Conservation (phyloP, 2,797 vertebrate genomes). For the Enteromius viviparus region DNA sequence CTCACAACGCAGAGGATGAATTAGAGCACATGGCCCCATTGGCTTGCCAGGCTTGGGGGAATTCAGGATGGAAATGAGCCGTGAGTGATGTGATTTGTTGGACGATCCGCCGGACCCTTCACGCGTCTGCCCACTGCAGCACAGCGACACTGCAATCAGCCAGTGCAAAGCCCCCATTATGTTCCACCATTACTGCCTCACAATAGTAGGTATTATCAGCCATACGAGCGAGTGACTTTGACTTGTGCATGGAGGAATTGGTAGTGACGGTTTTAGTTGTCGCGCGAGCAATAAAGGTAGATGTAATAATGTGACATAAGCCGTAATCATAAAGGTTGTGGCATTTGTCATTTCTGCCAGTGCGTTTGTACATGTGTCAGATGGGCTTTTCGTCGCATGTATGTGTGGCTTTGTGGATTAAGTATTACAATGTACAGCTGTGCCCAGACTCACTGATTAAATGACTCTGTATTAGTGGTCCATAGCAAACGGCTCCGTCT, state of each 20-base stretch:
- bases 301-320: conserved; percentile 41
- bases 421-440: conserved; percentile 51
- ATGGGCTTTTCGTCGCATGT: neutral
- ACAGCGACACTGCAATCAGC: conserved; percentile 58
- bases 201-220: conserved; percentile 58
- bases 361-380: conserved; percentile 20
- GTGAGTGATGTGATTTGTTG: conserved; percentile 73
- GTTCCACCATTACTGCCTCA: conserved; percentile 46
- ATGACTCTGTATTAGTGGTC: conserved; percentile 50
- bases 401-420: conserved; percentile 18
- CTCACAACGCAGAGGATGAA: conserved; percentile 66
- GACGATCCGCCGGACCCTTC: conserved; percentile 63
- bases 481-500: conserved; percentile 46
- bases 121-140: conserved; percentile 55
- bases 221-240: conserved; percentile 53
- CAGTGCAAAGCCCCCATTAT: conserved; percentile 59
- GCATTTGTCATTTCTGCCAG: conserved; percentile 45
- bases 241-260: conserved; percentile 39
- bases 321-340: conserved; percentile 40
- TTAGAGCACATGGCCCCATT: conserved; percentile 57
- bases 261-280: conserved; percentile 37
- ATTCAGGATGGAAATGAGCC: conserved; percentile 70
- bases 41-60: conserved; percentile 63
- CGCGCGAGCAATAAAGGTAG: conserved; percentile 23
- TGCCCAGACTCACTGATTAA: conserved; percentile 45